Conservation (phyloP, 2,888 invertebrate species). For the Ramazzottius varieornatus region DNA sequence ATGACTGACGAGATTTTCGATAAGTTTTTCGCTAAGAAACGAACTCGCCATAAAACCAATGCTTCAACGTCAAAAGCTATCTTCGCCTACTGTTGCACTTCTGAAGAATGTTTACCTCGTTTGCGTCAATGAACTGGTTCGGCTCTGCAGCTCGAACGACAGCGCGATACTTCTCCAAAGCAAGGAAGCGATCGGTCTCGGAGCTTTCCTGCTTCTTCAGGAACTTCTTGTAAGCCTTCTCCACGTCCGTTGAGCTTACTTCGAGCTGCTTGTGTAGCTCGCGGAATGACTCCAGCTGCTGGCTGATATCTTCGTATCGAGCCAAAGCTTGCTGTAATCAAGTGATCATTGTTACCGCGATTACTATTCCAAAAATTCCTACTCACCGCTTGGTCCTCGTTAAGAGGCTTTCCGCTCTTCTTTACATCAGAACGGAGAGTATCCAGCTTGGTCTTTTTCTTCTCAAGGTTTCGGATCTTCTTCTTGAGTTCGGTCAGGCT, state of each 20-base stretch:
- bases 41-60: background rate
- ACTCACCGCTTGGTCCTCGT: slow-evolving; percentile 2
- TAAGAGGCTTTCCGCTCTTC: slow-evolving; percentile 1
- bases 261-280: background rate
- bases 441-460: background rate
- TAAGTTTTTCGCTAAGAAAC: too few species aligned
- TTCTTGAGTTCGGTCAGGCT: background rate
- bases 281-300: background rate
- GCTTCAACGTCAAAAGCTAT: background rate
- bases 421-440: background rate
- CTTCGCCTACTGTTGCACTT: background rate
- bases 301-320: background rate
- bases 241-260: background rate
- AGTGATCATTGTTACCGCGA: background rate
- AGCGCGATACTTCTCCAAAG: background rate
- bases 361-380: background rate
- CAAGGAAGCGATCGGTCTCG: background rate
- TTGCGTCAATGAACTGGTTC: background rate
- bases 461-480: background rate
- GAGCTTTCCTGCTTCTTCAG: background rate
- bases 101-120: background rate
- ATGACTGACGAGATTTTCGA: too few species aligned
- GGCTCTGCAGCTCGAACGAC: background rate
- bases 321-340: background rate
- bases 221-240: background rate